phyloP scores from a whole-genome alignment of 2,888 invertebrate species.

The Zygothrica quintamaculata region DNA sequence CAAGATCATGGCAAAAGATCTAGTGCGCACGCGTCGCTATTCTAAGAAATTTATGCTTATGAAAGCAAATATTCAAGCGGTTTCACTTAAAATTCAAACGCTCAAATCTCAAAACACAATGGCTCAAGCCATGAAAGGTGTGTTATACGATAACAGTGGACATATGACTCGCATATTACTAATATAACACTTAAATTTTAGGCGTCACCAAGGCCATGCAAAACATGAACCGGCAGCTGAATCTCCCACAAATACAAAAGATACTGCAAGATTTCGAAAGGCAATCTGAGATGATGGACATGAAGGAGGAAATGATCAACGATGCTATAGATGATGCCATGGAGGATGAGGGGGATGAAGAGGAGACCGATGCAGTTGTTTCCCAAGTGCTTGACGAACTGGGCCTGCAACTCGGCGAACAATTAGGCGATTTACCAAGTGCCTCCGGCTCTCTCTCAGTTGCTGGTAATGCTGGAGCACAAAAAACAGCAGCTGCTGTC shows the following conservation, averaged over 20 bases:
- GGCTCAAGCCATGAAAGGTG: conserved; percentile 98
- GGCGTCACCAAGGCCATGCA: conserved; percentile 99
- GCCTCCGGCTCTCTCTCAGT: conserved; percentile 87
- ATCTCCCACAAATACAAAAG: conserved; percentile 99
- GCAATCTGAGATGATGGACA: conserved; percentile 99
- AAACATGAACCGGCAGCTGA: conserved; percentile 98
- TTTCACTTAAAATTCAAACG: conserved; percentile 98
- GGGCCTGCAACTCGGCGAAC: conserved; percentile 97
- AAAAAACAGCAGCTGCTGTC: conserved; percentile 87
- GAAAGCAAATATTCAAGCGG: conserved; percentile 99
- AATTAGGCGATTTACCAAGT: conserved; percentile 93
- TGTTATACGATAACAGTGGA: neutral
- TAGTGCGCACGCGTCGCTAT: conserved; percentile 97
- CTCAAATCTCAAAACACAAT: conserved; percentile 99
- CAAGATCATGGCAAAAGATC: conserved; percentile 99
- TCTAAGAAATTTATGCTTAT: conserved; percentile 99
- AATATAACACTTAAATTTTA: conserved; percentile 36
- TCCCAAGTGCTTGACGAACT: conserved; percentile 98
- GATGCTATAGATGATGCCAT: conserved; percentile 99
- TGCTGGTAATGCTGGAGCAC: conserved; percentile 87
- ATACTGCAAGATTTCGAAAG: conserved; percentile 99
- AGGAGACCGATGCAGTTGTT: conserved; percentile 98
- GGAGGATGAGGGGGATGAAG: conserved; percentile 99
- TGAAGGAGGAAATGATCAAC: conserved; percentile 99
- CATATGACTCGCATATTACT: conserved; percentile 18